Percentiles rank a stretch among this genome's conserved stretches.
These are phyloP conservation scores for Phainopepla nitens DNA, from an alignment of 2,113 vertebrate species.

Conservation along the genomic window DNA sequence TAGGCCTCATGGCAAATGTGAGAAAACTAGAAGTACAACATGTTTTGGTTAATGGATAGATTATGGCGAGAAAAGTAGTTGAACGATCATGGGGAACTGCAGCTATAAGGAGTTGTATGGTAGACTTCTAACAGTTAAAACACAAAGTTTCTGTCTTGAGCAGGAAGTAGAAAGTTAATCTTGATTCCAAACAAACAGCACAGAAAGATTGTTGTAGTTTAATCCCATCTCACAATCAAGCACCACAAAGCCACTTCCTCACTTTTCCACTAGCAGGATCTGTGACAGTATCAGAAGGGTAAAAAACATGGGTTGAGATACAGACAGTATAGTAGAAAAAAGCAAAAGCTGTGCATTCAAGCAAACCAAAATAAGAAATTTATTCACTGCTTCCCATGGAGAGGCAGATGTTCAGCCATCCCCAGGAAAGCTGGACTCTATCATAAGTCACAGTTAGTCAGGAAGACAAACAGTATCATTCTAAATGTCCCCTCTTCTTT, in stretches of 20 bases:
- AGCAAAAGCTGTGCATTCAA: neutral
- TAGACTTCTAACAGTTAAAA: neutral
- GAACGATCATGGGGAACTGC: neutral
- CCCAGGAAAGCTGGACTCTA: neutral
- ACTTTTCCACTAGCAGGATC: neutral
- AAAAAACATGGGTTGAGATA: neutral
- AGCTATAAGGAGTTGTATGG: neutral
- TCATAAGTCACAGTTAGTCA: rapidly evolving
- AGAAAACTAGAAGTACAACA: neutral
- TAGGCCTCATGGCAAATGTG: neutral
- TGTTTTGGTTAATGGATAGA: neutral
- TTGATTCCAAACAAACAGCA: neutral
- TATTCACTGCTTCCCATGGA: neutral
- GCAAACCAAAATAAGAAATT: neutral
- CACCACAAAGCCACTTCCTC: neutral
- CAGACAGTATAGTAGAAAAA: neutral
- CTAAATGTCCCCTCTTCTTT: neutral
- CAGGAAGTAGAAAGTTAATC: neutral
- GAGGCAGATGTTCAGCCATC: neutral
- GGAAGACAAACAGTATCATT: neutral
- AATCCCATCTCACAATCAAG: neutral
- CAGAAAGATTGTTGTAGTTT: neutral
- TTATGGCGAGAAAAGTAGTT: neutral
- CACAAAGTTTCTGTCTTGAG: neutral
- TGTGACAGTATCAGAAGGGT: neutral